Base-by-base conservation (phyloP, 2,888 invertebrate species). In the Stegana nigrithorax region DNA sequence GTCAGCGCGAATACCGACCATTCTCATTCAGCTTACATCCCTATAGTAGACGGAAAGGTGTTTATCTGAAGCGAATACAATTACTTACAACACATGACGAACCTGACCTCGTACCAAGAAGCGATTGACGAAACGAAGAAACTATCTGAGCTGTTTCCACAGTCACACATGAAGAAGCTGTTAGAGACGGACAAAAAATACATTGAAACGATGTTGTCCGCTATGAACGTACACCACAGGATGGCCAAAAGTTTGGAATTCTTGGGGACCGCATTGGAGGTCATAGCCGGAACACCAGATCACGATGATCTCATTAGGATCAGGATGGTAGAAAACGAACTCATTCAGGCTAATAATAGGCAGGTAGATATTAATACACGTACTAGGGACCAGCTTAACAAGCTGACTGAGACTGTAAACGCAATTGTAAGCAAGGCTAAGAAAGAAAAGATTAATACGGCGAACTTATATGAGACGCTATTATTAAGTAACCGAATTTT, bases 391-490 rank as follows among this genome's bases (percentile, higher is more conserved):
- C 36, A 36, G 10, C 4, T 36, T n/a, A 10, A 36, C 10, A 10
- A 5, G 4, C 10, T 36, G 14, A 36, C 36, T 14, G n/a, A n/a
- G n/a, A 45, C 42, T n/a, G 42, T 42, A n/a, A 42, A 42, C 17
- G 17, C 5, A 10, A 42, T 42, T n/a, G 6, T 42, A 42, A 42
- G n/a, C 4, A 5, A 12, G 4, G 10, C 10, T 2, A 26, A 44
- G 44, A 25, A 26, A 3, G 3, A 44, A 42, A 26, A 61, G 7
- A 21, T 47, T 32, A 39, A 57, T 17, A 62, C 57, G 17, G 45
- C n/a, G 8, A 56, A 62, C 26, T 32, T 62, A 23, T 57, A 62
- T 32, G 50, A 62, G 32, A 62, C n/a, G 25, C 27, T 62, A 26
- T 51, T 62, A 10, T 32, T 50, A 27, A 32, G 47, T 39, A 51